These are phyloP conservation scores for Monomorium pharaonis DNA, from an alignment of 1,140 invertebrate genomes.

Conservation along the genomic window DNA sequence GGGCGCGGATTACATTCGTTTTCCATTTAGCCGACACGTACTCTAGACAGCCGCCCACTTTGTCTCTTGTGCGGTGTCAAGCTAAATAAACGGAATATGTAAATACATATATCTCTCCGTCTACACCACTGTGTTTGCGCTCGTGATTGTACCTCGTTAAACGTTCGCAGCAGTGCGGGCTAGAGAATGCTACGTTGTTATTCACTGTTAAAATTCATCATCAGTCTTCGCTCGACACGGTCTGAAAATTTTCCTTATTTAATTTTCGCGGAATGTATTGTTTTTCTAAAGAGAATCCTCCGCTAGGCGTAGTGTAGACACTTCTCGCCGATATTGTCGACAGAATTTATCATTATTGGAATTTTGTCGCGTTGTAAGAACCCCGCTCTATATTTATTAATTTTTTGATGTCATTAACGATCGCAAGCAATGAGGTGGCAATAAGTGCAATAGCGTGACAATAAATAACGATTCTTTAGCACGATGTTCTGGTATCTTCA, in stretches of 20 bases:
- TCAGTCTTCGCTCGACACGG: neutral
- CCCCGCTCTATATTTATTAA: neutral
- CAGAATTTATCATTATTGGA: neutral
- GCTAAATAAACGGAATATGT: constrained; percentile 28
- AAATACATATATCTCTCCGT: constrained; percentile 31
- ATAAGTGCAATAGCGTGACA: neutral
- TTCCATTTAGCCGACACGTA: constrained; percentile 1
- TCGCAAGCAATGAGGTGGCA: neutral
- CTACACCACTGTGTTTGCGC: neutral
- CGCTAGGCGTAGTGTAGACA: neutral
- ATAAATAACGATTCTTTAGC: neutral
- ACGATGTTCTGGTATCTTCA: neutral
- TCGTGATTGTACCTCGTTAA: constrained; percentile 25
- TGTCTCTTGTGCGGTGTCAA: neutral
- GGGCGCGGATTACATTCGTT: constrained; percentile 1
- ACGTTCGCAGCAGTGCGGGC: neutral
- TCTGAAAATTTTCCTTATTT: neutral
- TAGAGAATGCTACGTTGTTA: neutral
- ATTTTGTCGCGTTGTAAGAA: neutral
- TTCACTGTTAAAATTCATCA: neutral
- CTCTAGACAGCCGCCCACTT: constrained; percentile 4
- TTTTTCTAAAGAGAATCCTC: neutral
- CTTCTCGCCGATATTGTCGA: neutral
- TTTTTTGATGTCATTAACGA: neutral
- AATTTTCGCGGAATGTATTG: neutral